Base-by-base conservation (phyloP, 2,797 vertebrate genomes). In the Cyclura pinguis region DNA sequence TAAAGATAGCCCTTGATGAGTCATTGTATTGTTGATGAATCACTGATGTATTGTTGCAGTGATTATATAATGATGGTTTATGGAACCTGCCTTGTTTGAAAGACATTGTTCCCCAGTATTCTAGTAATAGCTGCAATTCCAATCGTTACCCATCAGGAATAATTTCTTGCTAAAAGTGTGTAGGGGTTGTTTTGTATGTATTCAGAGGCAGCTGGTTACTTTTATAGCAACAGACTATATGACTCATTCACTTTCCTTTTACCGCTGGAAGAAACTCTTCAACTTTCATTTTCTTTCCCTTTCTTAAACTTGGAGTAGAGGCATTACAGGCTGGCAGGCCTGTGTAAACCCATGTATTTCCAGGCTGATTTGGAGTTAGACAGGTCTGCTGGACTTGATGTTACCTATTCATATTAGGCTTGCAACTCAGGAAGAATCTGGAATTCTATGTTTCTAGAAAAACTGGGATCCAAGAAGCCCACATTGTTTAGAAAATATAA, bases 1-100 rank as follows among this genome's bases (percentile, higher is more conserved):
- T 86, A 94, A 94, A 95, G 85, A 89, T 95, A 92, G 84, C 88
- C 91, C 92, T 93, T 94, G 92, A 92, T 94, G 73, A 87, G 47
- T 91, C 0, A 0, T 87, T 92, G 87, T 0, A 0, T 92, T 94
- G 88, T 35, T 84, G 91, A 87, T 95, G 93, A 94, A 91, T 95
- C 95, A 95, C 38, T 84, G 83, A 50, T 88, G 80, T 35, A 80
- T 0, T 64, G 0, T 7, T 92, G 88, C 86, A 83, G 78, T 91
- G 93, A 93, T 94, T 94, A 85, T 50, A 87, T 89, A 84, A 87
- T 57, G 86, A 88, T 50, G 3, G 29, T 1, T 91, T 95, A 87
- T 81, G 93, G 55, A 88, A 80, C 69, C 87, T 95, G 96, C 92
- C 90, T 95, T 92, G 87, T 92, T 88, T 73, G 64, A 73, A 87